Conservation (phyloP, 2,113 vertebrate species). For the Monarcha castaneiventris region DNA sequence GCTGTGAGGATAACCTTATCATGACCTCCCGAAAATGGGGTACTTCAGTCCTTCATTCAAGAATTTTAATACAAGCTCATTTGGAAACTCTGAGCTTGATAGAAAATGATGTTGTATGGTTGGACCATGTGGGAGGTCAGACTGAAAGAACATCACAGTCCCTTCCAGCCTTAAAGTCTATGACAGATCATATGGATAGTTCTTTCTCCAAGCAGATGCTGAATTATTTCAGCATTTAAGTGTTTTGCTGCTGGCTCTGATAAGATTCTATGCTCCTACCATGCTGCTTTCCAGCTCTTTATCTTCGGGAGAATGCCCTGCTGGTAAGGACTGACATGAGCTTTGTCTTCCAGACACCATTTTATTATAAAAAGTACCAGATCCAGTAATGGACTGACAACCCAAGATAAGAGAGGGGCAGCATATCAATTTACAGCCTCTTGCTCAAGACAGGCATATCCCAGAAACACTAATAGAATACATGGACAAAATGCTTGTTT, state of each 20-base stretch:
- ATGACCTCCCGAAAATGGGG: not conserved
- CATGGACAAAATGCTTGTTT: not conserved
- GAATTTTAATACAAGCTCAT: not conserved
- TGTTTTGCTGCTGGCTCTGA: conserved; percentile 1
- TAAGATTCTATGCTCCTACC: not conserved
- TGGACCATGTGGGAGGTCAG: not conserved
- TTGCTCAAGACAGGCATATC: not conserved
- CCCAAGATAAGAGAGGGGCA: not conserved
- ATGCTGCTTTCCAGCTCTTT: not conserved
- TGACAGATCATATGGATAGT: not conserved
- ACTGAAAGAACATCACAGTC: not conserved
- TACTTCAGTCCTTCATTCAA: not conserved
- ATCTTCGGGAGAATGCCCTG: not conserved
- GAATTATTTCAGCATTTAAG: conserved; percentile 37
- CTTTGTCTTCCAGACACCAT: not conserved
- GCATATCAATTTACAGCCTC: not conserved
- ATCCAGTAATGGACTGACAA: not conserved
- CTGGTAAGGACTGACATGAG: not conserved
- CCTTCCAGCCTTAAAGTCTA: not conserved
- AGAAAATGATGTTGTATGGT: not conserved
- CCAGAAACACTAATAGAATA: not conserved
- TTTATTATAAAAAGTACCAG: not conserved
- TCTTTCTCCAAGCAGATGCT: conserved; percentile 2
- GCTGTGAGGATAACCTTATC: not conserved
- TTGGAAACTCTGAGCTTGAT: not conserved